Evolutionary conservation across 2,113 vertebrate species (phyloP).

Genomic region (Pterocles orientalis): DNA sequence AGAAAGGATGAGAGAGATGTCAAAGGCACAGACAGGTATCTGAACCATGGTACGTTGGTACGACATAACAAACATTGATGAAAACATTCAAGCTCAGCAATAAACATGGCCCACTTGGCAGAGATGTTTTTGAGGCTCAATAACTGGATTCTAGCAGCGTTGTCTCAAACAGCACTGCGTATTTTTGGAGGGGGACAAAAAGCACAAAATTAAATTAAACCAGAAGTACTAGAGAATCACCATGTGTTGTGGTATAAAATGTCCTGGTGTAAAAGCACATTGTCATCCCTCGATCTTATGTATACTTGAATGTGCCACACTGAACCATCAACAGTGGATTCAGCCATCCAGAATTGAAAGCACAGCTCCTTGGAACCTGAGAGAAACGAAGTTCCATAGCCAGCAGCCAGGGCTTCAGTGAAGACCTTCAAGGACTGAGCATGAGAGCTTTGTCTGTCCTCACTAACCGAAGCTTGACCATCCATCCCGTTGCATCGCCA

Average conservation of each 20-base stretch:
- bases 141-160: not conserved
- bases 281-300: not conserved
- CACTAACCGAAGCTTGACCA: not conserved
- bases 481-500: not conserved
- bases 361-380: not conserved
- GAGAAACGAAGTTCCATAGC: not conserved
- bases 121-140: not conserved
- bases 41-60: not conserved
- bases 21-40: not conserved
- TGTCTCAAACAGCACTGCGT: not conserved
- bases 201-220: not conserved
- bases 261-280: not conserved
- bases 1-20: not conserved
- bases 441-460: not conserved
- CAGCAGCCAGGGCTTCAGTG: not conserved
- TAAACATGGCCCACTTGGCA: not conserved
- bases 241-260: rapidly evolving
- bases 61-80: not conserved
- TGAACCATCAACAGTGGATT: not conserved
- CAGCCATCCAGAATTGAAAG: not conserved
- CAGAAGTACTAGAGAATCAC: not conserved
- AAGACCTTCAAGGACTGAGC: not conserved
- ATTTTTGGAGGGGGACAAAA: not conserved
- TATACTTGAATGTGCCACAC: not conserved
- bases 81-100: not conserved